Conservation (phyloP, 2,113 vertebrate species). For the Muscicapa adusta region DNA sequence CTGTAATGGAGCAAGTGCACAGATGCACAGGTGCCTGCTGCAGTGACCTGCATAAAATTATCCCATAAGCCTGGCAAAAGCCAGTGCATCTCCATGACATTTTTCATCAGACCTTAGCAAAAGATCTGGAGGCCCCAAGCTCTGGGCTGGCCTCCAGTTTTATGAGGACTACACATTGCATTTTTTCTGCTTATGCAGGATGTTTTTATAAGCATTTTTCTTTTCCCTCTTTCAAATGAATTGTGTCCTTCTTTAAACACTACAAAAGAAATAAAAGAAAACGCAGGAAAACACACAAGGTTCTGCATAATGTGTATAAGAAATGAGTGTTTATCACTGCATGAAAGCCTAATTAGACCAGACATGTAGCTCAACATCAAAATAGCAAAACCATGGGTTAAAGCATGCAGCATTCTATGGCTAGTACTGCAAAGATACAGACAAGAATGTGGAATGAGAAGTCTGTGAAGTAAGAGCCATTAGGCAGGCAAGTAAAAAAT, state of each 20-base stretch:
- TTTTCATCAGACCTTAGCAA: not conserved
- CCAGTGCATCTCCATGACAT: not conserved
- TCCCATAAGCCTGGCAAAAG: not conserved
- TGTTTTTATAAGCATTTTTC: not conserved
- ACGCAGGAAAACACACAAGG: not conserved
- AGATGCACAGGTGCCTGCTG: not conserved
- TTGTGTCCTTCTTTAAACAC: not conserved
- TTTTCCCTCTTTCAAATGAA: not conserved
- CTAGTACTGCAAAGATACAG: not conserved
- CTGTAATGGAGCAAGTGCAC: not conserved
- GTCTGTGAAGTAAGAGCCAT: constrained; percentile 9
- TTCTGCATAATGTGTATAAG: constrained; percentile 18
- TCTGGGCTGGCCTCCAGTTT: not conserved
- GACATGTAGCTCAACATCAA: constrained; percentile 1
- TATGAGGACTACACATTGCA: not conserved
- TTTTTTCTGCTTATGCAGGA: not conserved
- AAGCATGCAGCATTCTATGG: not conserved
- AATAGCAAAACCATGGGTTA: not conserved
- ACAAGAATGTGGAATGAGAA: not conserved
- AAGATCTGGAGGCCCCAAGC: not conserved
- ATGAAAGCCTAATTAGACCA: constrained; percentile 36
- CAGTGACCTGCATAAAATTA: not conserved
- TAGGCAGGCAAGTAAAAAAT: constrained; percentile 1
- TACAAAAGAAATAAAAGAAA: constrained; percentile 31
- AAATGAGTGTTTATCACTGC: constrained; percentile 5